Evolutionary conservation across 2,888 invertebrate genomes (phyloP), one percentile per base, ranked within the genome.

Genomic region (Danaus chrysippus): DNA sequence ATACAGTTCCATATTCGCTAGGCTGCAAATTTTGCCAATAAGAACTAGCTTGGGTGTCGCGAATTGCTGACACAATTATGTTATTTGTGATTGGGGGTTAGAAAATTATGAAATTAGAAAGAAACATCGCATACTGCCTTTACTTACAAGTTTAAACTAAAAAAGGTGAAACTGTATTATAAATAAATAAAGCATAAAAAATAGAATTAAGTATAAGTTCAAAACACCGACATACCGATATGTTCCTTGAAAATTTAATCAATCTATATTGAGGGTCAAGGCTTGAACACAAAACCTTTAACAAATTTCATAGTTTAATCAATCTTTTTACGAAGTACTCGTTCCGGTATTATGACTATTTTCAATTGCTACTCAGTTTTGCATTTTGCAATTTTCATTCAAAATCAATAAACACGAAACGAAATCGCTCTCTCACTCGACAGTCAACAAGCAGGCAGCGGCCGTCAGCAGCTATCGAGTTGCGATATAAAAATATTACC

Each of bases 331-430:
- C 49, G 49, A 49, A 49, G 10, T 49, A 49, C 49, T 49, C 10
- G 17, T 1, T 17, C 17, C 49, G 17, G 9, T 49, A 64, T 61
- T 57, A 64, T 54, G 56, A 68, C 43, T 55, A 55, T 61, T 19
- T 42, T 60, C 44, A 42, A 43, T 63, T 69, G 69, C 61, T 52
- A 66, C 69, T 68, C 59, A 66, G 60, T 68, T 69, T 73, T 69
- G 69, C 68, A 70, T 72, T 72, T 70, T 68, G 59, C 68, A 68
- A 68, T 61, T 64, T 67, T 60, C 65, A 67, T 73, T 76, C 69
- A 77, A 77, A 79, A 80, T 80, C 80, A 80, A 80, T 79, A 79
- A 74, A 76, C 23, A 73, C 69, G 73, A 73, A 73, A 73, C 70
- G 64, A 73, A 72, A 69, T 68, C 67, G 67, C 67, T 73, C 66